A percentile compares a stretch with the other conserved stretches of the same genome.
Conservation (phyloP, 2,888 invertebrate species). For the Archips crataeganus region DNA sequence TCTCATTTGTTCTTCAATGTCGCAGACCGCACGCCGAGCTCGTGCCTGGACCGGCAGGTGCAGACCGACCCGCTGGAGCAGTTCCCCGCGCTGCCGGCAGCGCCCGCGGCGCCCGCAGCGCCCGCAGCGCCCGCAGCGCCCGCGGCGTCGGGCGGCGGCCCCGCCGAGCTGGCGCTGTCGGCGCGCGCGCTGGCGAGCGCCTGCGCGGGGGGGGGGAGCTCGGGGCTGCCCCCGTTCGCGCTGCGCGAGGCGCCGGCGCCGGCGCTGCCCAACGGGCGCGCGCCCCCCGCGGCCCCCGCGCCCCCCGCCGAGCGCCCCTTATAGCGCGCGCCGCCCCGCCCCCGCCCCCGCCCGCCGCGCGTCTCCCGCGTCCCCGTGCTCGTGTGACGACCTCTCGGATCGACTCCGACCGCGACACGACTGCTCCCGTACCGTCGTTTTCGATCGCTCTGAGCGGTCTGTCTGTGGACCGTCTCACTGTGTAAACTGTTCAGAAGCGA, state of each 20-base stretch:
- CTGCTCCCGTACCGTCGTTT: no score
- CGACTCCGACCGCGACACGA: no score
- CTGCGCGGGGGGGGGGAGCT: slow-evolving; percentile 47
- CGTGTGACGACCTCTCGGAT: slow-evolving; percentile 41
- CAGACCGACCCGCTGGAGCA: slow-evolving; percentile 69
- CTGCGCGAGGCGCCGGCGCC: slow-evolving; percentile 31
- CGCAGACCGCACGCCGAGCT: slow-evolving; percentile 61
- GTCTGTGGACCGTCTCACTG: neutral
- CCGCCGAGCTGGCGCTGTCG: slow-evolving; percentile 47
- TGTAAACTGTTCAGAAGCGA: neutral
- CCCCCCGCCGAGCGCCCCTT: slow-evolving; percentile 26
- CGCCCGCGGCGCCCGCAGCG: slow-evolving; percentile 31
- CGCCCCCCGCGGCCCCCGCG: slow-evolving; percentile 32
- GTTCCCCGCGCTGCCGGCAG: slow-evolving; percentile 48
- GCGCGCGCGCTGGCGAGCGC: slow-evolving; percentile 46
- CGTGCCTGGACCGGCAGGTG: slow-evolving; percentile 62
- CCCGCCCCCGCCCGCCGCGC: slow-evolving; percentile 43
- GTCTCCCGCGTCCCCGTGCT: slow-evolving; percentile 44
- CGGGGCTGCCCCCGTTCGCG: slow-evolving; percentile 47
- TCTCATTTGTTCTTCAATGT: neutral
- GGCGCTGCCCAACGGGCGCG: slow-evolving; percentile 39
- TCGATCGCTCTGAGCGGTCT: no score
- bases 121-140: slow-evolving; percentile 32
- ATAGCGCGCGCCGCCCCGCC: slow-evolving; percentile 45
- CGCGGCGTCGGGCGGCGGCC: slow-evolving; percentile 22